Conservation (phyloP, 2,888 invertebrate species). For the Synanthedon tipuliformis region DNA sequence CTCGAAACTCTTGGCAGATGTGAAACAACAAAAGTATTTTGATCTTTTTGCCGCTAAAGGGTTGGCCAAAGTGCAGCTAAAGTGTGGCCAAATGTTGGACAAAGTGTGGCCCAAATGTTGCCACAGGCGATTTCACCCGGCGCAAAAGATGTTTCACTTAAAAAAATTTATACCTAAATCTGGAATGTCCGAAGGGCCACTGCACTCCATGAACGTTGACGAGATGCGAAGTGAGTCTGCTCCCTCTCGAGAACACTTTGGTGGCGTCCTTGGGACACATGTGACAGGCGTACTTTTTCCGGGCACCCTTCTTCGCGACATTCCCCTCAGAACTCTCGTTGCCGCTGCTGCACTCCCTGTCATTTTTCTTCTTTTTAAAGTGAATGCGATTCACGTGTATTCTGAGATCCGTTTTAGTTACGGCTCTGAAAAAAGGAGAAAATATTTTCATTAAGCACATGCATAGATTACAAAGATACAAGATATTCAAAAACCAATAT, state of each 20-base stretch:
- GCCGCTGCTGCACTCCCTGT: conserved; percentile 16
- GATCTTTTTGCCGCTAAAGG: too few species aligned
- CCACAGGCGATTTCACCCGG: too few species aligned
- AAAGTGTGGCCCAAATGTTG: too few species aligned
- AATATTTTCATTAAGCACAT: too few species aligned
- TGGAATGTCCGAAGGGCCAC: conserved; percentile 80
- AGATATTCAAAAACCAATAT: too few species aligned
- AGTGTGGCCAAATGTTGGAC: too few species aligned
- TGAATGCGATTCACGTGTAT: conserved; percentile 57
- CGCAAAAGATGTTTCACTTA: too few species aligned
- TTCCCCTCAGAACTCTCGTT: conserved; percentile 27
- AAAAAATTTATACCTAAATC: conserved; percentile 71
- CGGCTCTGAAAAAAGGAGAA: conserved; percentile 50
- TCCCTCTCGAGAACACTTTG: conserved; percentile 73
- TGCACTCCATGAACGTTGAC: conserved; percentile 78
- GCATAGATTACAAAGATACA: too few species aligned
- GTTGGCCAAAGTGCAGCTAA: too few species aligned
- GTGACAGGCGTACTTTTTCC: conserved; percentile 73
- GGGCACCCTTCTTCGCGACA: conserved; percentile 29
- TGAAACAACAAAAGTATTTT: too few species aligned
- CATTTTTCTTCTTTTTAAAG: conserved; percentile 9
- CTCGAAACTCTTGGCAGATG: too few species aligned
- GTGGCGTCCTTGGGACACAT: conserved; percentile 72
- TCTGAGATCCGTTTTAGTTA: conserved; percentile 70
- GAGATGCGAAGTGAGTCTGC: conserved; percentile 77